Evolutionary conservation across 2,797 vertebrate genomes (phyloP), one percentile per base, ranked within the genome.

Genomic region (Capromys pilorides): DNA sequence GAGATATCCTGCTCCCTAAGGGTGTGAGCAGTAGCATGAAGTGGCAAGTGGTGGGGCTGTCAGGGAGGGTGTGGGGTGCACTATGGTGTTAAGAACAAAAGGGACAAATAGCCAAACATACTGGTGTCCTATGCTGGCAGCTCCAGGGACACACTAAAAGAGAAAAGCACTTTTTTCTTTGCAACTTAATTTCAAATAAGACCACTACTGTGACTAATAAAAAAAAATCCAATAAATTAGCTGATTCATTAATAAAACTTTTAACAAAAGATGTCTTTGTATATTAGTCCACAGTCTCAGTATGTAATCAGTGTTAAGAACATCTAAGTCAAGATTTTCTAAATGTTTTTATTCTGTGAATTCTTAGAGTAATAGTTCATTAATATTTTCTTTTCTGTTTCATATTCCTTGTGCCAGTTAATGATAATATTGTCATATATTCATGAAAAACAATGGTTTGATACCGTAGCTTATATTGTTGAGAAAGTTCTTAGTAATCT

Each of bases 301-400:
- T 90, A 93, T 87, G 94, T 88, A 88, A 41, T 36, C 62, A 95
- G 73, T 45, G 36, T 75, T 94, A 94, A 92, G 31, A 87, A 22
- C 80, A 88, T 61, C 2, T 66, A 45, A 79, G 41, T 9, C 77
- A 83, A 88, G 24, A 28, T 91, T 88, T 96, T 88, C 31, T 81
- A 71, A 84, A 86, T 54, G 19, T 39, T 71, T 92, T 91, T 69
- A 82, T 77, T 19, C 33, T 94, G 12, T 90, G n/a, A n/a, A 33
- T 75, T 51, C 45, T 83, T 26, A 81, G 51, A 87, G 6, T 80
- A 95, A 81, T 90, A 79, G 90, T 81, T 95, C 80, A 49, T 80
- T 82, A 90, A 31, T 69, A 87, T 85, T 94, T 93, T 1, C 0
- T 54, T 26, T 84, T 85, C 33, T 36, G 21, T 41, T 71, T 86